These are phyloP conservation scores for Hafferia zeledoni DNA, from an alignment of 2,797 vertebrate species.

Conservation along the genomic window DNA sequence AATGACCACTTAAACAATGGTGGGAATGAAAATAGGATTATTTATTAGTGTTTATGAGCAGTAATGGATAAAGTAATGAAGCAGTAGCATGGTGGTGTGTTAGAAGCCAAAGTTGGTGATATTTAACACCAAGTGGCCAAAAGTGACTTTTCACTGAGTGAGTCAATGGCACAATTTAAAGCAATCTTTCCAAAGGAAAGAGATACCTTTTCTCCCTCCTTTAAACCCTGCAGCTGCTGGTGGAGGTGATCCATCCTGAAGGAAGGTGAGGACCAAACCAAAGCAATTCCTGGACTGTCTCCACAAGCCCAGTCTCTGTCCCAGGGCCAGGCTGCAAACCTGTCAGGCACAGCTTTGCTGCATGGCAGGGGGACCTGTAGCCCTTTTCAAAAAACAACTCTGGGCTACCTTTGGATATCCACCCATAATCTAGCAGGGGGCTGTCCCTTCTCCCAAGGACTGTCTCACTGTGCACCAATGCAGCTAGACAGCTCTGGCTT, in stretches of 20 bases:
- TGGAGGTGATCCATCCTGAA: not conserved
- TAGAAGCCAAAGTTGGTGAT: not conserved
- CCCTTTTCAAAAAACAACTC: not conserved
- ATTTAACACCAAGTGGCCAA: not conserved
- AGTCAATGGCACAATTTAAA: not conserved
- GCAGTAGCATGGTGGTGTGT: not conserved
- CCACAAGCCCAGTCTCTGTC: not conserved
- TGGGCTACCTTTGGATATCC: not conserved
- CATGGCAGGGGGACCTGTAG: rapidly evolving
- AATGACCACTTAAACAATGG: constrained; percentile 57
- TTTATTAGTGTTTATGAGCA: constrained; percentile 52
- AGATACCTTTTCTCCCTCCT: not conserved
- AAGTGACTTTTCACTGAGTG: not conserved
- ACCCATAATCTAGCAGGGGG: not conserved
- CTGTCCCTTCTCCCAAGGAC: not conserved
- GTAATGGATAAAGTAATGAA: constrained; percentile 46
- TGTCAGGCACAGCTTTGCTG: not conserved
- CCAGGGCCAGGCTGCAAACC: not conserved
- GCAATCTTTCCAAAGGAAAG: not conserved
- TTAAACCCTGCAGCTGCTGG: not conserved
- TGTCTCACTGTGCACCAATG: not conserved
- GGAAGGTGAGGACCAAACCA: not conserved
- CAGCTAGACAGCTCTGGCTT: not conserved
- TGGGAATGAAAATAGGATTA: constrained; percentile 48
- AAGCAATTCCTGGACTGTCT: not conserved